A percentile compares a stretch with the other conserved stretches of the same genome.
phyloP scores from a whole-genome alignment of 2,888 invertebrate genomes.

The Tipula unca region DNA sequence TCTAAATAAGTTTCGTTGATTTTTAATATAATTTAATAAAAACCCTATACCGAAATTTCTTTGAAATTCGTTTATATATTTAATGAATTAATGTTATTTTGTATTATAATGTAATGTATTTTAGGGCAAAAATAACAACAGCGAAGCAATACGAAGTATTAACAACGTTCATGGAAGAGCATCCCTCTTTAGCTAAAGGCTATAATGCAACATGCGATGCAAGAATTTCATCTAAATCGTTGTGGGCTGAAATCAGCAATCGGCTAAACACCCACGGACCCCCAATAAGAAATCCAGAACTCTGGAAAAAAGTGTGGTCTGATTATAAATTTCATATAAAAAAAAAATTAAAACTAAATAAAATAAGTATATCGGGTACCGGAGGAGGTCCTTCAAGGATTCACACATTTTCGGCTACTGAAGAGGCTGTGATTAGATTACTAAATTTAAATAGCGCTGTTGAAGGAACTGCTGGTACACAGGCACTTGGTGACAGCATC shows the following conservation, averaged over 20 bases:
- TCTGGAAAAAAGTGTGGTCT: not conserved
- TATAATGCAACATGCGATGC: not conserved
- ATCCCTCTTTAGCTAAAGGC: not conserved
- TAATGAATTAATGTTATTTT: too few species aligned
- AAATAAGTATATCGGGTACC: not conserved
- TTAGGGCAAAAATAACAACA: too few species aligned
- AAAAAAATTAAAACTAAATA: not conserved
- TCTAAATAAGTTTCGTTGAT: too few species aligned
- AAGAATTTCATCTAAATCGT: not conserved
- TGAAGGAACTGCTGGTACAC: not conserved
- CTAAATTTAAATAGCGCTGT: not conserved
- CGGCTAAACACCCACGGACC: not conserved
- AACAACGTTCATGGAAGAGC: not conserved
- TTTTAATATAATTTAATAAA: not conserved
- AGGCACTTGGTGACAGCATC: not conserved
- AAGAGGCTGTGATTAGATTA: too few species aligned
- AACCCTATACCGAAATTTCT: not conserved
- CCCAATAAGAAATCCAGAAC: not conserved
- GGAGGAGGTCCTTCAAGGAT: not conserved
- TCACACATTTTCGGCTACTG: too few species aligned
- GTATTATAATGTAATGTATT: too few species aligned
- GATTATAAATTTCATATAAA: not conserved
- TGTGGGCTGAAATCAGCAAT: too few species aligned
- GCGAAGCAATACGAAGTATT: not conserved
- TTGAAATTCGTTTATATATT: too few species aligned